Evolutionary conservation across 2,888 invertebrate species (phyloP).

Genomic region (Cephus runcator): DNA sequence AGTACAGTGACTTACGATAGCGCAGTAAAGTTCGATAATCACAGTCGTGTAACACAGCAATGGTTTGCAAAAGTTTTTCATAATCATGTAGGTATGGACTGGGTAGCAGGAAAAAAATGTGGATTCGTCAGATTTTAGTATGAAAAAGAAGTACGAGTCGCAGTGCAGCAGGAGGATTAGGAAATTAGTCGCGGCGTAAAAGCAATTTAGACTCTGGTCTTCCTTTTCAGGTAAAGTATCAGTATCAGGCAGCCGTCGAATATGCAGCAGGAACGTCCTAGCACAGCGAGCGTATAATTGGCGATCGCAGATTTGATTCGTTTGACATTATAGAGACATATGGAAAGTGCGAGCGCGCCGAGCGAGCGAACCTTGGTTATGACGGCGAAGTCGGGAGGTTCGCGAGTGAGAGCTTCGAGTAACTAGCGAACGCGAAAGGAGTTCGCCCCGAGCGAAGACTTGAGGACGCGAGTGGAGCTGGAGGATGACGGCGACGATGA

Average conservation of each 20-base stretch:
- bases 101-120: not conserved
- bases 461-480: not conserved
- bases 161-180: not conserved
- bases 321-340: not conserved
- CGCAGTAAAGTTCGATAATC: no score
- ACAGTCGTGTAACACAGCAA: no score
- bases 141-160: not conserved
- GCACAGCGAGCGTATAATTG: not conserved
- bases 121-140: not conserved
- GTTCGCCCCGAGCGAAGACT: slow-evolving; percentile 2
- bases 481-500: not conserved
- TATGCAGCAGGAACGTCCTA: not conserved
- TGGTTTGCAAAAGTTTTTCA: not conserved
- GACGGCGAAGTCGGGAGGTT: slow-evolving; percentile 59
- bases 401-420: slow-evolving; percentile 21
- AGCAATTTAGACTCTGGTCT: not conserved
- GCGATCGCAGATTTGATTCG: not conserved
- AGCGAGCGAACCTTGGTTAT: slow-evolving; percentile 40
- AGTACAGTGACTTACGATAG: not conserved
- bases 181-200: not conserved
- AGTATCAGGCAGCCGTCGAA: not conserved
- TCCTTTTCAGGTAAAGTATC: not conserved
- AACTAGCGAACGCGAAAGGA: slow-evolving; percentile 24
- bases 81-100: not conserved
- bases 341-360: slow-evolving; percentile 9